Evolutionary conservation across 2,797 vertebrate genomes (phyloP), one percentile per base, ranked within the genome.

Genomic region (Siniperca obscura): DNA sequence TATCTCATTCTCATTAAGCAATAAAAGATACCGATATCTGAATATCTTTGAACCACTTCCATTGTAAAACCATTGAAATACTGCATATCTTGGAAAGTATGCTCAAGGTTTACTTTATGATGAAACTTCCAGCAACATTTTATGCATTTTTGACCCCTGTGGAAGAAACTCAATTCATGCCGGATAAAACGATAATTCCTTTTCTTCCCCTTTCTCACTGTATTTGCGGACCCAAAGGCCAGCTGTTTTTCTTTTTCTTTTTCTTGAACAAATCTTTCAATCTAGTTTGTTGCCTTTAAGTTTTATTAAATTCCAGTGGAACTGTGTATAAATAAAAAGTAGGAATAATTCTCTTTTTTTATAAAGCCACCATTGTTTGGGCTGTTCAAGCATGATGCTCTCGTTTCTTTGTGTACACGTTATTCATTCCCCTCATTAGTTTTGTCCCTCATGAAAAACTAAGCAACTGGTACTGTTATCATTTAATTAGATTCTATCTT

Each of bases 401-500:
- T 66, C 3, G 14, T 78, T 73, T 62, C 59, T 76, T 74, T 61
- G 27, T 40, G 19, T 52, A 10, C 12, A 44, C 2, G 0, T 56
- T 10, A 22, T 74, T 72, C 27, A 76, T 57, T 70, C 67, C 64
- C 74, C 64, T 81, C 64, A 75, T 87, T 89, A 77, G 56, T 81
- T 85, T 74, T 71, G 62, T 68, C 59, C 65, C 44, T 70, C 4
- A 42, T 74, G 36, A 81, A 77, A 55, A 70, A 76, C 27, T 30
- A 83, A 84, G 61, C 12, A 76, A 62, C 8, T 30, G 77, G 6
- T 42, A 16, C 16, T 76, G 70, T 76, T 85, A 84, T 91, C 71
- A 88, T 90, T 91, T 90, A 91, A 91, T 93, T 90, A 88, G 80
- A 84, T 88, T 76, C 27, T 60, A 71, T 86, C 71, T 81, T 48